These are phyloP conservation scores for Marasmarcha lunaedactyla DNA, from an alignment of 2,888 invertebrate genomes.

Conservation along the genomic window DNA sequence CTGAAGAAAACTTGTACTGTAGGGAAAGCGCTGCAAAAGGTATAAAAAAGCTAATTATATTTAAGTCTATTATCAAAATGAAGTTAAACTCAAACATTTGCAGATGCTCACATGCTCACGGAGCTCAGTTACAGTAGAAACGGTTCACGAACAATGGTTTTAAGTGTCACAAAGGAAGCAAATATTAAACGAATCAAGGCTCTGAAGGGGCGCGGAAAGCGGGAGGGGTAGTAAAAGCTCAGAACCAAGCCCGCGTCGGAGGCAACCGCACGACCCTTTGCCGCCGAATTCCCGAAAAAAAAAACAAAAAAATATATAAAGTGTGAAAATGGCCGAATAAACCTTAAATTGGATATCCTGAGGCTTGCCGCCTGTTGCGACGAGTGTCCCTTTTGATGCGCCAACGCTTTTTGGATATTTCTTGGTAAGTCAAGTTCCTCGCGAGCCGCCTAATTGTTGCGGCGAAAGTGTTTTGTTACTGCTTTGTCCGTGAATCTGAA, in stretches of 20 bases:
- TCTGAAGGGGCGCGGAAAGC: conserved; percentile 23
- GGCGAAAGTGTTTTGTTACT: too few relatives aligned
- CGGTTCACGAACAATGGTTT: conserved; percentile 58
- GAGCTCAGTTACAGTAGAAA: conserved; percentile 22
- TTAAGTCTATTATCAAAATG: too few relatives aligned
- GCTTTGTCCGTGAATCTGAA: too few relatives aligned
- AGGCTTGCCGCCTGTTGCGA: not conserved
- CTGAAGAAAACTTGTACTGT: too few relatives aligned
- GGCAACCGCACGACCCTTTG: conserved; percentile 54
- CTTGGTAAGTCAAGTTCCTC: too few relatives aligned
- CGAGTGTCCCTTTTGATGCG: too few relatives aligned
- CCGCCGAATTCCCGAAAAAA: conserved; percentile 24
- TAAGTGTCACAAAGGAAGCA: conserved; percentile 65
- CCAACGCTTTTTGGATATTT: too few relatives aligned
- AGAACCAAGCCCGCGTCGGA: conserved; percentile 52
- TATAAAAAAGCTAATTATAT: too few relatives aligned
- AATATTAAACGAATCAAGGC: conserved; percentile 59
- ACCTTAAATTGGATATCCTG: not conserved
- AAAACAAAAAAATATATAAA: conserved; percentile 23
- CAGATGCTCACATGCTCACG: conserved; percentile 9
- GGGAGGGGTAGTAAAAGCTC: conserved; percentile 14
- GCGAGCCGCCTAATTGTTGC: too few relatives aligned
- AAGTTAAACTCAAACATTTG: too few relatives aligned
- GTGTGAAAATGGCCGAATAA: conserved; percentile 20
- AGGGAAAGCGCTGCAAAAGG: too few relatives aligned